These are phyloP conservation scores for Euphysa ruthae DNA, from an alignment of 30 jellyfish, hydroid and myxozoan genomes.

Conservation along the genomic window DNA sequence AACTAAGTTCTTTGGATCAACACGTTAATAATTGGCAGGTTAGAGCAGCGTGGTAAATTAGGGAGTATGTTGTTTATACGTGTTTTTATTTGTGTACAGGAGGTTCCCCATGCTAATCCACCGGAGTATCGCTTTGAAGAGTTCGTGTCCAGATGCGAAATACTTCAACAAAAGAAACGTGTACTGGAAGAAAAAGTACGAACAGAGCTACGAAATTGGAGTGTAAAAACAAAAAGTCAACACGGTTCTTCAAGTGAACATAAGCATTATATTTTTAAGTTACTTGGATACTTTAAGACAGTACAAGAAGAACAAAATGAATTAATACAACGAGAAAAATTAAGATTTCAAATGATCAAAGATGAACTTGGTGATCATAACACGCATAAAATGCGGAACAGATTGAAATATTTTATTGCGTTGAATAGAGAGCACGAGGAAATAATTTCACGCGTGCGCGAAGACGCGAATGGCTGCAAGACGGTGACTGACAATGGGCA, in stretches of 20 bases:
- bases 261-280: background rate
- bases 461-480: constrained; percentile 2
- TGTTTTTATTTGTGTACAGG: background rate
- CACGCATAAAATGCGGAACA: constrained; percentile 3
- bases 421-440: constrained; percentile 20
- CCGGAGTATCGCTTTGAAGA: constrained; percentile 15
- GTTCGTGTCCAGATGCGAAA: constrained; percentile 11
- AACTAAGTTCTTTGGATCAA: too few relatives aligned
- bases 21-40: too few relatives aligned
- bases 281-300: background rate
- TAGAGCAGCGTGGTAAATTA: too few relatives aligned
- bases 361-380: background rate
- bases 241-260: background rate
- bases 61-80: too few relatives aligned
- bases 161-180: background rate
- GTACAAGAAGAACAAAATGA: constrained; percentile 22
- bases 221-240: background rate
- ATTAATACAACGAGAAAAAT: constrained; percentile 5
- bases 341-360: constrained; percentile 6
- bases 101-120: background rate
- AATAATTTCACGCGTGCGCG: background rate
- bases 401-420: constrained; percentile 5
- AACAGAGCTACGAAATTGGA: background rate
- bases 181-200: constrained; percentile 16
- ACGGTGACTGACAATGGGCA: too few relatives aligned